These are phyloP conservation scores for Neuroterus valhalla DNA, from an alignment of 1,140 invertebrate species.

Conservation along the genomic window DNA sequence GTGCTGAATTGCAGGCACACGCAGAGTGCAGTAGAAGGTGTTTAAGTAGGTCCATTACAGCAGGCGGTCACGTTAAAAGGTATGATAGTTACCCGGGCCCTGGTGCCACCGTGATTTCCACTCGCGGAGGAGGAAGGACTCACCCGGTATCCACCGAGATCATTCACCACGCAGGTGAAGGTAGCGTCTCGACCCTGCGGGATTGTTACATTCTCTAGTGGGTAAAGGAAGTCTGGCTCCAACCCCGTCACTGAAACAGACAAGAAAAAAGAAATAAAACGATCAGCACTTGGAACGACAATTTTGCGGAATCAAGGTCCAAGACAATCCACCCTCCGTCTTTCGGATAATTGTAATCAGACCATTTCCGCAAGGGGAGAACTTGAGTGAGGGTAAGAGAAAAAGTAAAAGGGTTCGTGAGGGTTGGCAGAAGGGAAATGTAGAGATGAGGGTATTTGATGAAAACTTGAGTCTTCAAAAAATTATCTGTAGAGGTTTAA, in stretches of 20 bases:
- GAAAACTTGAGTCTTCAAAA: background rate
- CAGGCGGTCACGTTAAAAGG: constrained; percentile 68
- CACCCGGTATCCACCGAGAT: constrained; percentile 94
- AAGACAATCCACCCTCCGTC: background rate
- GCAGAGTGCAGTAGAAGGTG: constrained; percentile 39
- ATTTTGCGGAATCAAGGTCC: background rate
- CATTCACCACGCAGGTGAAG: constrained; percentile 92
- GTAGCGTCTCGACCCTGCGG: constrained; percentile 90
- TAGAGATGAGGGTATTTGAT: background rate
- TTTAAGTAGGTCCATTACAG: constrained; percentile 66
- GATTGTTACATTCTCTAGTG: constrained; percentile 90
- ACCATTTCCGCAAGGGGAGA: constrained; percentile 32
- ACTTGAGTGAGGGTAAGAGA: constrained; percentile 32
- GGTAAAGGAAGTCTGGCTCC: constrained; percentile 89
- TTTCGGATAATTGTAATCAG: constrained; percentile 30
- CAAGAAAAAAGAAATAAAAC: constrained; percentile 29
- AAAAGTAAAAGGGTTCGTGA: background rate
- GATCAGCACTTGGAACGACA: constrained; percentile 22
- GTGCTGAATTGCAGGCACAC: constrained; percentile 41
- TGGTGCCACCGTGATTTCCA: constrained; percentile 77
- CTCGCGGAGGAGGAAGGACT: constrained; percentile 87
- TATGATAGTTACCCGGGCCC: constrained; percentile 77
- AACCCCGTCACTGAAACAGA: constrained; percentile 78
- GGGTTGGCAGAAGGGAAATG: background rate
- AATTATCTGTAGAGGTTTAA: background rate